Evolutionary conservation across 2,113 vertebrate species (phyloP), one percentile per base, ranked within the genome.

Genomic region (Bubalus kerabau): DNA sequence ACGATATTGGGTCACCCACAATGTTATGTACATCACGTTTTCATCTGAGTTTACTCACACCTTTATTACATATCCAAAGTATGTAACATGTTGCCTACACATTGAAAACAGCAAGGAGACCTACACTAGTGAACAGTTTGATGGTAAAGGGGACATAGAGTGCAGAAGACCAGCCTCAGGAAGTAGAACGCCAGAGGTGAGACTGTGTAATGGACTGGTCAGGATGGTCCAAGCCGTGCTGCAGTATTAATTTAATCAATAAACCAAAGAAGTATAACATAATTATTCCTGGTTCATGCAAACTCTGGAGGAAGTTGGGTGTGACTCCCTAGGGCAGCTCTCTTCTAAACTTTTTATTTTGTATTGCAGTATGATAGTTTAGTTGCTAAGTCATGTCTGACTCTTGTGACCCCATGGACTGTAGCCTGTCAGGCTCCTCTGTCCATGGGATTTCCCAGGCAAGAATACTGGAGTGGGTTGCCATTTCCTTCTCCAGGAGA

Each of bases 111-210:
- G 17, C 9, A 36, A 86, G 57, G 30, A 9, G 26, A 30, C 30
- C 11, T 76, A 30, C 7, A 9, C 15, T 3, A 67, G 32, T 17
- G 54, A 48, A 24, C 50, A 17, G 5, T 74, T 57, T 64, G 16
- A 12, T 43, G 24, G 15, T 5, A 0, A 36, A 91, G 57, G 32
- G 19, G 12, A 30, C 50, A 5, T 6, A 28, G 14, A 59, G 7
- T 6, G 4, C 3, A 59, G 9, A 24, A 24, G 4, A 5, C 2
- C 4, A 40, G 9, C 52, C 26, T 17, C n/a, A 52, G 40, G 6
- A 10, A 62, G 2, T 7, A 16, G 24, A 64, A 81, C 7, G 36
- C 9, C n/a, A 5, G 6, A 52, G 40, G 5, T 19, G 78, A 56
- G 26, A 40, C 12, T 46, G 26, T 19, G 17, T 46, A 87, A 1